phyloP scores from a whole-genome alignment of 2,797 vertebrate genomes.

The Gymnoscopelus braueri region DNA sequence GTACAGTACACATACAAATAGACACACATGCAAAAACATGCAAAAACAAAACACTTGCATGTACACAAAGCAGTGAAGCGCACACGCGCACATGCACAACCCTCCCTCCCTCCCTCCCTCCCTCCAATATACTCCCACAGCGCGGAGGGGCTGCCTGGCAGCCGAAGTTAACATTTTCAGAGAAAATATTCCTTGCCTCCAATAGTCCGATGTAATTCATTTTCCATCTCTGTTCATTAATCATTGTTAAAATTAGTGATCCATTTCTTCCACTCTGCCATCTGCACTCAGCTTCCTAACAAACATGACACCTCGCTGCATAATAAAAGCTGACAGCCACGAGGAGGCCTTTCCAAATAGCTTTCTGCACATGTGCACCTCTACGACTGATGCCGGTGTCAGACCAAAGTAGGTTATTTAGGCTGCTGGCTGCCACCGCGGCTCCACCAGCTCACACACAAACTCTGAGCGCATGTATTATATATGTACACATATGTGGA shows the following conservation, averaged over 20 bases:
- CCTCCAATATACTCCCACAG: slow-evolving; percentile 85
- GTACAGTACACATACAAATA: background rate
- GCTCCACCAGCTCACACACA: slow-evolving; percentile 77
- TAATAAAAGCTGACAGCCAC: slow-evolving; percentile 99
- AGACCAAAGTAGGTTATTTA: slow-evolving; percentile 99
- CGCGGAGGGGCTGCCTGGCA: slow-evolving; percentile 85
- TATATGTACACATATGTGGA: slow-evolving; percentile 22
- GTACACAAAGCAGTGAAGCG: background rate
- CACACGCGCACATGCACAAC: background rate
- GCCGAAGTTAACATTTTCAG: slow-evolving; percentile 99
- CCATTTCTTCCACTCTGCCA: slow-evolving; percentile 99
- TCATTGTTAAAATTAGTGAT: slow-evolving; percentile 99
- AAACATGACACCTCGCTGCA: slow-evolving; percentile 99
- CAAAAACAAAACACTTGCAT: background rate
- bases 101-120: slow-evolving; percentile 36
- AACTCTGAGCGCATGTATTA: slow-evolving; percentile 22
- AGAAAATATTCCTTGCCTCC: slow-evolving; percentile 99
- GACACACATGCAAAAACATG: background rate
- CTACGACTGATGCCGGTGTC: slow-evolving; percentile 96
- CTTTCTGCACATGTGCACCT: slow-evolving; percentile 99
- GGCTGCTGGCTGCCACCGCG: slow-evolving; percentile 86
- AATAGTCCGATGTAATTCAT: slow-evolving; percentile 99
- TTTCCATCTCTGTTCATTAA: slow-evolving; percentile 99
- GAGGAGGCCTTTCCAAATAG: slow-evolving; percentile 99
- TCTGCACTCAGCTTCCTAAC: slow-evolving; percentile 99